A percentile compares a stretch with the other conserved stretches of the same genome.
phyloP scores from a whole-genome alignment of 2,113 vertebrate genomes.

The Spermophilus dauricus region DNA sequence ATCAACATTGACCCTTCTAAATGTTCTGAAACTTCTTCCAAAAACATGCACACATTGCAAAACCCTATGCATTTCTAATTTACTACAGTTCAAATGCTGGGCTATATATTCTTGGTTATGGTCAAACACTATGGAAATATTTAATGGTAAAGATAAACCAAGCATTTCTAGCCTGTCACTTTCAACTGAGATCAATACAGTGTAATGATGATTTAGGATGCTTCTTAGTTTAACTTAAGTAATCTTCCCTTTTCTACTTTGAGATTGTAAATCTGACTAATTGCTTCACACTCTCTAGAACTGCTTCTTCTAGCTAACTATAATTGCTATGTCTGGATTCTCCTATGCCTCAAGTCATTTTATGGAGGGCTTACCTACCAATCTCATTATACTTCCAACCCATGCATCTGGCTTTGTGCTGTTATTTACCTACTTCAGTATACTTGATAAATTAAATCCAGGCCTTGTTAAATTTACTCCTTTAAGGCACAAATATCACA shows the following conservation, averaged over 20 bases:
- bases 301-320: conserved; percentile 72
- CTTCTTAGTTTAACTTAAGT: conserved; percentile 75
- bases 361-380: conserved; percentile 66
- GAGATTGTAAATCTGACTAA: conserved; percentile 81
- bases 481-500: conserved; percentile 61
- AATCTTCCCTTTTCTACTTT: conserved; percentile 77
- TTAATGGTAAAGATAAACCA: conserved; percentile 70
- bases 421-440: conserved; percentile 64
- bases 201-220: conserved; percentile 76
- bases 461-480: conserved; percentile 55
- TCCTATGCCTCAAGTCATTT: conserved; percentile 56
- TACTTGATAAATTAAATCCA: conserved; percentile 76
- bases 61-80: conserved; percentile 36
- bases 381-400: conserved; percentile 64
- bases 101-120: conserved; percentile 33
- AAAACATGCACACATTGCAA: background rate
- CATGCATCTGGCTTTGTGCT: conserved; percentile 38
- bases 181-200: conserved; percentile 69
- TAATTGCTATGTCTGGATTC: conserved; percentile 75
- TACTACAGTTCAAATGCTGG: conserved; percentile 9
- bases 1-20: conserved; percentile 6
- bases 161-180: conserved; percentile 60
- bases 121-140: conserved; percentile 63
- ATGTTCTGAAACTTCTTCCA: conserved; percentile 35
- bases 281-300: conserved; percentile 66